These are phyloP conservation scores for Notodonta ziczac DNA, from an alignment of 2,888 invertebrate genomes.

Conservation along the genomic window DNA sequence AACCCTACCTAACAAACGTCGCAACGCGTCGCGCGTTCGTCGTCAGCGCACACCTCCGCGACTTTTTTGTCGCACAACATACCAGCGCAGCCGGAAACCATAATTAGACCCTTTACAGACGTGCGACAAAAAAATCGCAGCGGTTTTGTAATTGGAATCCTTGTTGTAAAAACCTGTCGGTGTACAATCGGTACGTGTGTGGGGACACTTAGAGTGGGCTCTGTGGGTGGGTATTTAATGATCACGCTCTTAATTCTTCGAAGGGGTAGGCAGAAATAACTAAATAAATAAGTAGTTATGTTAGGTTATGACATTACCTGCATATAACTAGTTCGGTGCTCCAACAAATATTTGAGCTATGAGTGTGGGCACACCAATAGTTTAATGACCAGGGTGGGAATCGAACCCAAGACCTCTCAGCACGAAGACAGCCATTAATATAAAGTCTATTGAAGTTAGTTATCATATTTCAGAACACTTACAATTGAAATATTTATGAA, in stretches of 20 bases:
- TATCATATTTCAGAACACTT: no score
- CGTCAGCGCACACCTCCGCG: conserved; percentile 48
- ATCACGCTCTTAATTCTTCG: not conserved
- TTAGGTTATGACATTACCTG: no score
- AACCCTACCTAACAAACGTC: conserved; percentile 33
- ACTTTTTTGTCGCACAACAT: conserved; percentile 50
- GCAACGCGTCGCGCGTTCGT: conserved; percentile 27
- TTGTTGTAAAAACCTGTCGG: conserved; percentile 29
- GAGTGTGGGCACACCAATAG: no score
- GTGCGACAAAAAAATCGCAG: conserved; percentile 47
- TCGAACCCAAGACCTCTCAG: no score
- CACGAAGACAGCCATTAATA: no score
- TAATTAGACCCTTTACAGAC: conserved; percentile 57
- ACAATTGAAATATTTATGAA: no score
- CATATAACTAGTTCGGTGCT: no score
- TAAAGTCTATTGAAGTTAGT: no score
- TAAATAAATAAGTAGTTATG: no score
- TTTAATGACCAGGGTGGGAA: no score
- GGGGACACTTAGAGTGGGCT: conserved; percentile 4
- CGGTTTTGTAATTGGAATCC: conserved; percentile 52
- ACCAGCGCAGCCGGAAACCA: conserved; percentile 48
- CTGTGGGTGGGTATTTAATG: not conserved
- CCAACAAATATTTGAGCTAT: no score
- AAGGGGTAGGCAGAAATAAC: not conserved
- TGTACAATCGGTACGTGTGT: not conserved